Evolutionary conservation across 2,113 vertebrate genomes (phyloP).

Genomic region (Phalacrocorax brasilianus): DNA sequence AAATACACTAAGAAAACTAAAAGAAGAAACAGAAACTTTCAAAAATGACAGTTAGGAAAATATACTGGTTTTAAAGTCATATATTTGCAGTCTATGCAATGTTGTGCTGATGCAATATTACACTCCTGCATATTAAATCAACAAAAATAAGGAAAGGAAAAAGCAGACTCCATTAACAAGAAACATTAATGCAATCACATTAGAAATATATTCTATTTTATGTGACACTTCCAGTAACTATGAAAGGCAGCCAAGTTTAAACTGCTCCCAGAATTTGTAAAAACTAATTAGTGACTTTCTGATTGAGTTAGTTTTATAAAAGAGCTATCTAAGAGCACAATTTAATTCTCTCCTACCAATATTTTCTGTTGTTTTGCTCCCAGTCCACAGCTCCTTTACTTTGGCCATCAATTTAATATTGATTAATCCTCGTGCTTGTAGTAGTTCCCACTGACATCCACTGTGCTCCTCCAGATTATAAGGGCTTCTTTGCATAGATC

Average conservation of each 20-base stretch:
- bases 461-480: neutral
- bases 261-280: neutral
- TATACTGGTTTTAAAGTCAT: neutral
- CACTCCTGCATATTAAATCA: neutral
- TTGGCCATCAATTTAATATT: neutral
- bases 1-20: neutral
- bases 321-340: neutral
- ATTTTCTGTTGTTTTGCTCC: neutral
- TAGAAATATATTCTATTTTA: neutral
- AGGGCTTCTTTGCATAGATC: neutral
- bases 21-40: neutral
- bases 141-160: neutral
- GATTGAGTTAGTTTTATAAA: neutral
- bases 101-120: neutral
- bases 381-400: neutral
- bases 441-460: neutral
- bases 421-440: neutral
- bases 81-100: neutral
- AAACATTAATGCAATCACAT: neutral
- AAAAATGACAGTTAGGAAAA: neutral
- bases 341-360: neutral
- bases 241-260: conserved; percentile 5
- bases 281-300: neutral
- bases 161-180: neutral
- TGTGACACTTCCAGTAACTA: neutral